Evolutionary conservation across 2,797 vertebrate species (phyloP), one percentile per base, ranked within the genome.

Genomic region (Coracias cyanogaster): DNA sequence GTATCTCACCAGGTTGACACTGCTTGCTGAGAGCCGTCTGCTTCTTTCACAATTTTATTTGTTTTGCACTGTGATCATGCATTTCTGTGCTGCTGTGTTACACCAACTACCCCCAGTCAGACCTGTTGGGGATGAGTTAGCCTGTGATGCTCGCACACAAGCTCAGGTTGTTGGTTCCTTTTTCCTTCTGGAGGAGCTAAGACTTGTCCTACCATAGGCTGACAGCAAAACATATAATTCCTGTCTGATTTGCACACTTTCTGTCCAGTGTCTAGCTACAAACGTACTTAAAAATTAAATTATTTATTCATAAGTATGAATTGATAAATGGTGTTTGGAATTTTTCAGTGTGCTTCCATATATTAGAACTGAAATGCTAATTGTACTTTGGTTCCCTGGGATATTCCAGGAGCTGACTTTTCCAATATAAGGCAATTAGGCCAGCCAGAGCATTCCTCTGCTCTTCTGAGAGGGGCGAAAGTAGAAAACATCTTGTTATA

Each of bases 371-470:
- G 29, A 41, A 91, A 67, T 29, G 73, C 67, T 71, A 61, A 37
- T 24, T 54, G 19, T 61, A 69, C 10, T 82, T 51, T 6, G 15
- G 33, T 67, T 91, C 18, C 72, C 41, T 57, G 41, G 60, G 45
- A 67, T 81, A 90, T 95, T 80, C 55, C 79, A 83, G 28, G 18
- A 93, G 19, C 35, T 82, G 86, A 82, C 71, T 84, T 94, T 86
- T 92, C 70, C 33, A 39, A 17, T 54, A 37, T 66, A 66, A 93
- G 37, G 7, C 58, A 89, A 82, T 73, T 91, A 87, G 29, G 22
- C 52, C 37, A 85, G 48, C 21, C 4, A 22, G 57, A 66, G 15
- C 18, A 16, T 39, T 89, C n/a, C 17, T 31, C 29, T 82, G 15
- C 24, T 81, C 52, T 89, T 83, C 66, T 82, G 62, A 58, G 61